phyloP scores from a whole-genome alignment of 2,113 vertebrate species.

The Chaenocephalus aceratus region DNA sequence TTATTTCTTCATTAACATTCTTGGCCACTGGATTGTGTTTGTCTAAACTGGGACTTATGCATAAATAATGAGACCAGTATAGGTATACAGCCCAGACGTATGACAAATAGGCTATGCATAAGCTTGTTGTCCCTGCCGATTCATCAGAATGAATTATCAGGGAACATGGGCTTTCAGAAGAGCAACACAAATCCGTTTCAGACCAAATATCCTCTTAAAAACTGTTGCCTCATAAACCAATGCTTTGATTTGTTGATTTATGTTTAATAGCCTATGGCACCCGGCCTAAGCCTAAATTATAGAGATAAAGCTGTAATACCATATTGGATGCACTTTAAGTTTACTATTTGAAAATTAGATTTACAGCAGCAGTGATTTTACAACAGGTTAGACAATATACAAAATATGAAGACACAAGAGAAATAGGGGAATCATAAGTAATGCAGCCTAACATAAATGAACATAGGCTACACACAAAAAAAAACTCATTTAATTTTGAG shows the following conservation, averaged over 20 bases:
- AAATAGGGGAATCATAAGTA: not conserved
- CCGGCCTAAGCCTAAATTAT: constrained; percentile 34
- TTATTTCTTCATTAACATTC: too few relatives aligned
- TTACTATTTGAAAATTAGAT: not conserved
- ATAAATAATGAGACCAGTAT: constrained; percentile 5
- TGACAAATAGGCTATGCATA: not conserved
- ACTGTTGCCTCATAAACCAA: constrained; percentile 25
- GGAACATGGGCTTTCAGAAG: constrained; percentile 24
- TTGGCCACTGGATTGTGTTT: not conserved
- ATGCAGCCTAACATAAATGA: not conserved
- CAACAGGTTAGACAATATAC: not conserved
- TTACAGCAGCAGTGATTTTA: not conserved
- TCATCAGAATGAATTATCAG: constrained; percentile 15
- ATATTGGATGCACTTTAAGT: constrained; percentile 33
- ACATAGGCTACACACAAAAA: not conserved
- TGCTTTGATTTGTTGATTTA: constrained; percentile 42
- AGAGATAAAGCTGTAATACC: constrained; percentile 42
- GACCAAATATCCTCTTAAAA: constrained; percentile 54
- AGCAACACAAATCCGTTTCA: constrained; percentile 40
- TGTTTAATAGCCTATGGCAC: constrained; percentile 27
- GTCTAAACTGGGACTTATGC: not conserved
- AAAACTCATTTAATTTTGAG: not conserved
- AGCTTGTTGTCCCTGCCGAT: not conserved
- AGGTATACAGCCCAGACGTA: not conserved
- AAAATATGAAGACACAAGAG: not conserved